phyloP scores from a whole-genome alignment of 1,140 invertebrate genomes.

The Panulirus ornatus region DNA sequence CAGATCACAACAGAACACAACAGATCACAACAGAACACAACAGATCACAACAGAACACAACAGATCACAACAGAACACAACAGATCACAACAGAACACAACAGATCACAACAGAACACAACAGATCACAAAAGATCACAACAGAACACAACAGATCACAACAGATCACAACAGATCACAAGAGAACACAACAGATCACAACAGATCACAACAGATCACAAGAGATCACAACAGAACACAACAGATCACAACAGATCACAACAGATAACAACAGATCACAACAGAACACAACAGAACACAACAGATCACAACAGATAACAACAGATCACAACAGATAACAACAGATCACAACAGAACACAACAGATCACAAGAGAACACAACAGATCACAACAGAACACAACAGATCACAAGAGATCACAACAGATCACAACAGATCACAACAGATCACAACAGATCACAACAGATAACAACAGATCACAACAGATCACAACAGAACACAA shows the following conservation, averaged over 20 bases:
- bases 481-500: neutral
- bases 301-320: neutral
- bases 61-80: neutral
- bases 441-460: neutral
- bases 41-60: no score
- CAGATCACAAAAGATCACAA: neutral
- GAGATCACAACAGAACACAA: neutral
- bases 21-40: no score
- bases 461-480: neutral
- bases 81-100: neutral
- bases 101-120: neutral
- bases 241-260: constrained; percentile 1
- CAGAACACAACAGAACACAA: constrained; percentile 3
- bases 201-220: neutral
- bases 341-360: neutral
- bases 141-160: neutral
- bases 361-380: neutral
- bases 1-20: no score
- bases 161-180: neutral
- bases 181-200: neutral
- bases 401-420: neutral
- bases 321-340: neutral
- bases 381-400: neutral
- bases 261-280: neutral
- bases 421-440: neutral